phyloP scores from a whole-genome alignment of 2,888 invertebrate species.

The Chaetogeoica ovagalla region DNA sequence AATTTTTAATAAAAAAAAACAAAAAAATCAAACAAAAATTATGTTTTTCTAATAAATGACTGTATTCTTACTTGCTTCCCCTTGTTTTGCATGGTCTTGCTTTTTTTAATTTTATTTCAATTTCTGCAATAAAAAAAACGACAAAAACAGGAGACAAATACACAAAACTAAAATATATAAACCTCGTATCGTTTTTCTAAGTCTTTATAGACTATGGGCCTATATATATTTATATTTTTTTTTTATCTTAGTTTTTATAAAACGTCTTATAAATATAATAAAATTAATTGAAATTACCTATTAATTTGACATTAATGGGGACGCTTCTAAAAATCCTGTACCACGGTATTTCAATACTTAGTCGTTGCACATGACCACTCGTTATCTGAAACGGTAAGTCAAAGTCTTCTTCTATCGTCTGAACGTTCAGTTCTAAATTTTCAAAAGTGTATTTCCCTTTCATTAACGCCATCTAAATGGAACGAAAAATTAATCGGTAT shows the following conservation, averaged over 20 bases:
- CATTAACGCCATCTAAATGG: background rate
- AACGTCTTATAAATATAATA: no score
- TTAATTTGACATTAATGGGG: background rate
- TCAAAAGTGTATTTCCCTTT: background rate
- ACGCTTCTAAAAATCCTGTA: background rate
- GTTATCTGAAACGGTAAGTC: background rate
- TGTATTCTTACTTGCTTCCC: background rate
- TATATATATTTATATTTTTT: no score
- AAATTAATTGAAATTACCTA: background rate
- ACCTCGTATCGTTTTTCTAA: no score
- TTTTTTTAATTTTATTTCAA: background rate
- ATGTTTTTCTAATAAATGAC: no score
- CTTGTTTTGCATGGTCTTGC: no score
- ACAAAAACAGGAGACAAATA: background rate
- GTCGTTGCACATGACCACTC: background rate
- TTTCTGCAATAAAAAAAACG: background rate
- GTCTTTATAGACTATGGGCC: no score
- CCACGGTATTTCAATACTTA: background rate
- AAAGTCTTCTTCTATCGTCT: background rate
- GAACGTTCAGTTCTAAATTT: background rate
- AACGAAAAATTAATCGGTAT: no score
- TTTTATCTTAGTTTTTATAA: background rate
- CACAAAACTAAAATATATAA: no score
- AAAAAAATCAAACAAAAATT: no score
- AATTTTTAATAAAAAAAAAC: no score